Base-by-base conservation (phyloP, 2,888 invertebrate species). In the Amorpha juglandis region DNA sequence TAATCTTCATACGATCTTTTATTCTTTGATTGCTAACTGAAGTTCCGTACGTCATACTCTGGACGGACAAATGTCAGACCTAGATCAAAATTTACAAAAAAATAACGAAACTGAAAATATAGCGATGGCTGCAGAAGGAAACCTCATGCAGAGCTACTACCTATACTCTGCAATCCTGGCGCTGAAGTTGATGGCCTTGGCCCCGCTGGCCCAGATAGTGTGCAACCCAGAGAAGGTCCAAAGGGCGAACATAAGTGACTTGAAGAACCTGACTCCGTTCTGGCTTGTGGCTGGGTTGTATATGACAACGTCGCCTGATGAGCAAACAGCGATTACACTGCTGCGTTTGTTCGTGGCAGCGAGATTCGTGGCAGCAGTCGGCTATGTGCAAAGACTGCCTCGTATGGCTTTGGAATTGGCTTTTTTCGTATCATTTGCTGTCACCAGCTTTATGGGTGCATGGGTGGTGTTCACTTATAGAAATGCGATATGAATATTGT, bases 241-340 rank as follows among this genome's bases (percentile, higher is more conserved):
- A 38, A 76, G 86, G 7, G 85, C 87, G 0, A 82, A 81, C 38
- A 63, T 87, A 14, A 86, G 84, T 69, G 85, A 83, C 35, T 67
- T 88, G 65, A 88, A 87, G 77, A 81, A 86, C 58, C 65, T 88
- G 14, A 87, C 83, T 0, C 87, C 88, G 0, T 88, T 88, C 65
- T 89, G 88, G 88, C 65, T 89, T n/a, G 80, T 88, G 0, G 81
- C 83, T 11, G 87, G 76, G 0, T 64, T 88, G 0, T 89, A 87
- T 21, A 76, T 84, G 69, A 88, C 85, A 0, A 88, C 86, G 0
- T 70, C 70, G 0, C 87, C 87, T 0, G 76, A 82, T 14, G 65
- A 71, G 3, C 12, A n/a, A 0, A 74, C 77, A 0, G 79, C 86
- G 0, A 38, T 82, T 9, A 48, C 64, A 0, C 70, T 89, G 0